Percentiles rank a stretch among this genome's conserved stretches.
phyloP scores from a whole-genome alignment of 2,113 vertebrate species.

The Prunella fulvescens region DNA sequence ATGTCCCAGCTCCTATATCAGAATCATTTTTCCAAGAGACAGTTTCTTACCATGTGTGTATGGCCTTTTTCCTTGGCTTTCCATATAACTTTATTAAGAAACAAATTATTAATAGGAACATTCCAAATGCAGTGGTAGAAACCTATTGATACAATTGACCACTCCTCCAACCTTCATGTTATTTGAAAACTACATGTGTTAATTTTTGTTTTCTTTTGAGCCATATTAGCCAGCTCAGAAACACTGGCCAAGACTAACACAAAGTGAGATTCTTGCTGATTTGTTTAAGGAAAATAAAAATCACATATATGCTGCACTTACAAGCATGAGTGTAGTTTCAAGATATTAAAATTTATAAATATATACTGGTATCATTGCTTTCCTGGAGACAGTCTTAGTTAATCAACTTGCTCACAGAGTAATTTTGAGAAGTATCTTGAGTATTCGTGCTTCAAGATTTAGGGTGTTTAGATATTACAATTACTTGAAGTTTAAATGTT shows the following conservation, averaged over 20 bases:
- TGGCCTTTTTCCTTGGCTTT: background rate
- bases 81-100: background rate
- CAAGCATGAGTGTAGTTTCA: background rate
- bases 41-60: background rate
- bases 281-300: background rate
- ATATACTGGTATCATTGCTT: background rate
- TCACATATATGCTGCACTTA: background rate
- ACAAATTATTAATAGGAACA: background rate
- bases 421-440: background rate
- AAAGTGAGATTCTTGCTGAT: background rate
- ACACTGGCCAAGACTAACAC: background rate
- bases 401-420: background rate
- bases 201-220: background rate
- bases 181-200: background rate
- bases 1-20: background rate
- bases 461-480: slow-evolving; percentile 10
- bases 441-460: slow-evolving; percentile 3
- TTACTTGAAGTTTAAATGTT: slow-evolving; percentile 16
- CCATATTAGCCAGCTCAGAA: background rate
- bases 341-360: background rate
- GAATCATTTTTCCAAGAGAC: background rate
- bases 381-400: background rate
- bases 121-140: background rate
- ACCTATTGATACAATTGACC: background rate
- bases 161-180: background rate